Evolutionary conservation across 2,113 vertebrate species (phyloP).

Genomic region (Pachypanchax playfairii): DNA sequence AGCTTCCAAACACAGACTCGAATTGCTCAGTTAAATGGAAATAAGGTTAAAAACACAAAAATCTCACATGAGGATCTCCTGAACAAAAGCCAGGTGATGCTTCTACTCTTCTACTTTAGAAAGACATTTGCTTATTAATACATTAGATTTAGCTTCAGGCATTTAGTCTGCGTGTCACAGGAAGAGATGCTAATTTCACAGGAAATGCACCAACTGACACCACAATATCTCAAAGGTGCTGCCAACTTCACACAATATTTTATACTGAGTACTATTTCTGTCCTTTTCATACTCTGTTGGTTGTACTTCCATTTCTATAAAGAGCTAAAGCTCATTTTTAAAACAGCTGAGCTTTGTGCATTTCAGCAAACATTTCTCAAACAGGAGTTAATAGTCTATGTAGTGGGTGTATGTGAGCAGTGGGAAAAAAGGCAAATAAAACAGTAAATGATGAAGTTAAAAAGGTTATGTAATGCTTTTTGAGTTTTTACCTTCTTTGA

Average conservation of each 20-base stretch:
- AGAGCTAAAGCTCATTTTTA: background rate
- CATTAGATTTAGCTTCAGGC: background rate
- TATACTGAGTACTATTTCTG: background rate
- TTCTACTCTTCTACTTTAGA: too few relatives aligned
- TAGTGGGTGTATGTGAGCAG: background rate
- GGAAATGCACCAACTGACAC: background rate
- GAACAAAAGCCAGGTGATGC: background rate
- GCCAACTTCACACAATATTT: background rate
- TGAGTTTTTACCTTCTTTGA: background rate
- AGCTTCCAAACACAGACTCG: background rate
- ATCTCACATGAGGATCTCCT: background rate
- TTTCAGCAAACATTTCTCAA: background rate
- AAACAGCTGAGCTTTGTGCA: background rate
- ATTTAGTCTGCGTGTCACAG: background rate
- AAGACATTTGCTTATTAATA: too few relatives aligned
- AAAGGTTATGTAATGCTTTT: background rate
- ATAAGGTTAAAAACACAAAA: background rate
- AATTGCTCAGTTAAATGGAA: too few relatives aligned
- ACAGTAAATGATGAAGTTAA: background rate
- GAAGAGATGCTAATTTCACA: background rate
- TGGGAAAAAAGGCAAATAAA: background rate
- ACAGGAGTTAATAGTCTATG: conserved; percentile 2
- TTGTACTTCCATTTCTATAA: background rate
- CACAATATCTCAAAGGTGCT: background rate
- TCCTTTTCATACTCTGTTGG: background rate